Conservation (phyloP, 2,888 invertebrate species). For the Malthinus seriepunctatus region DNA sequence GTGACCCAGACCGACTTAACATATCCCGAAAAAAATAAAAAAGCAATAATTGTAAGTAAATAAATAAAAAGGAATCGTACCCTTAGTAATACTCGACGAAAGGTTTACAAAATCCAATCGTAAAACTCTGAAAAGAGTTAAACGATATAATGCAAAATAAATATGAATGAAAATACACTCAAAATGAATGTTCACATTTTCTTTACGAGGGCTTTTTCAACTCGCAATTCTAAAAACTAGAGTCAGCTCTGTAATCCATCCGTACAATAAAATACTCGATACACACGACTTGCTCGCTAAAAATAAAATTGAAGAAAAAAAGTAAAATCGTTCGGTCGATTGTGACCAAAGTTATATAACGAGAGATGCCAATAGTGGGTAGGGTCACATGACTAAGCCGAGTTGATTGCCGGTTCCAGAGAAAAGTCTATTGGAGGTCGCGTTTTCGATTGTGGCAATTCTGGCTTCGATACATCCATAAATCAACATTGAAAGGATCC, state of each 20-base stretch:
- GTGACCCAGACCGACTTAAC: constrained; percentile 2
- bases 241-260: constrained; percentile 19
- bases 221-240: constrained; percentile 27
- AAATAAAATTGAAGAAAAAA: constrained; percentile 6
- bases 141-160: constrained; percentile 25
- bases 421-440: constrained; percentile 27
- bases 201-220: constrained; percentile 30
- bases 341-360: constrained; percentile 29
- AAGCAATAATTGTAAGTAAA: not conserved
- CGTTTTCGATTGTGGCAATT: constrained; percentile 32
- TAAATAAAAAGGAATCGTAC: not conserved
- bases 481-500: constrained; percentile 33
- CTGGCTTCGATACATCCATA: constrained; percentile 31
- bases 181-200: constrained; percentile 29
- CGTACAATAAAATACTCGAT: constrained; percentile 16
- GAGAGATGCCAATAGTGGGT: constrained; percentile 29
- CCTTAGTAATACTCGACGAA: not conserved
- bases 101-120: constrained; percentile 13
- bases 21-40: constrained; percentile 4
- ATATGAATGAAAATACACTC: constrained; percentile 31
- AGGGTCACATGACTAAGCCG: constrained; percentile 30
- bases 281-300: constrained; percentile 10
- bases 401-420: constrained; percentile 27
- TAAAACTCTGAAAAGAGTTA: constrained; percentile 20
- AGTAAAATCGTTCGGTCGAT: constrained; percentile 29